Base-by-base conservation (phyloP, 2,888 invertebrate genomes). In the Drosophila pseudotalamancana region DNA sequence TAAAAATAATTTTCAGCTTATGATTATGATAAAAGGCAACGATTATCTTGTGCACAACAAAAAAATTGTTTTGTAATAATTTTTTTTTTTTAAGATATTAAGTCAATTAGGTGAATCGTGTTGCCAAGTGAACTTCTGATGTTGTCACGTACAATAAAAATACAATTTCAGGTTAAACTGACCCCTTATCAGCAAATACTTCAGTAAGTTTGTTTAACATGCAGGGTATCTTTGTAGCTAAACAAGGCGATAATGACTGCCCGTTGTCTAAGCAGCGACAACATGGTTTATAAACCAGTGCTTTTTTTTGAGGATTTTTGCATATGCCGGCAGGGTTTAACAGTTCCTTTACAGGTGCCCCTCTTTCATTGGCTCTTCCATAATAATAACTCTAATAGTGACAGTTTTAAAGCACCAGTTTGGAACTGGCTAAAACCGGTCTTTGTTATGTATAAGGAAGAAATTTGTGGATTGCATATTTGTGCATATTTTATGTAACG, bases 381-480 rank as follows among this genome's bases (percentile, higher is more conserved):
- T 25, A 25, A 9, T 25, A 3, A 25, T 8, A 25, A 25, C 25
- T 25, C 2, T 2, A 2, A 1, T 9, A 25, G 25, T 1, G 9
- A 25, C 6, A 8, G 9, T 2, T 9, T 25, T 6, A 25, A 25
- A 25, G 6, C 25, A n/a, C 6, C 39, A 31, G 27, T 29, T 55
- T 11, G n/a, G 45, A 53, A 53, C 61, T 46, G 34, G 21, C 16
- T 25, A 6, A 34, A 53, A 50, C 53, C 31, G 42, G 61, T 59
- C 18, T 8, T 29, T 37, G 59, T 62, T 56, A 65, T 63, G 39
- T 1, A 60, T 16, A 42, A 75, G 59, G 63, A 63, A 66, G 50
- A n/a, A 34, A 25, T 18, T n/a, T 27, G 4, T n/a, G 6, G 14
- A 16, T 25, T 1, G 1, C 5, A 25, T 3, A 14, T 5, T 16